Base-by-base conservation (phyloP, 2,797 vertebrate genomes). In the Melanotaenia parkinsoni region DNA sequence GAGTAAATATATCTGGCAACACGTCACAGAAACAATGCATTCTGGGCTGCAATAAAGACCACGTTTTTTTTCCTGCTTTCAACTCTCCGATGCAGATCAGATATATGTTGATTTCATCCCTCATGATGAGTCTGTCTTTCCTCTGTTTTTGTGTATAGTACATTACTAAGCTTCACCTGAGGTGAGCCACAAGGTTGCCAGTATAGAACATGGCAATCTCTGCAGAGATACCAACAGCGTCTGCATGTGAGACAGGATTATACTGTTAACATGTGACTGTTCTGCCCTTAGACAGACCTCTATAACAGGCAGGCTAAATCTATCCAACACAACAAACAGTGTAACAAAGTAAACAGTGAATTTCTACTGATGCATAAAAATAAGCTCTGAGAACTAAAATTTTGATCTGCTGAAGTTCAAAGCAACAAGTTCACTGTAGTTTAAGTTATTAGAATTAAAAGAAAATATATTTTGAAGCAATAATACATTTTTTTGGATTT, bases 241-340 rank as follows among this genome's bases (percentile, higher is more conserved):
- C 88, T 83, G 80, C 91, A 90, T 88, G 88, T 91, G 91, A 92
- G 85, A 84, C 80, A 82, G 92, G 92, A 93, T 94, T 94, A 94
- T 60, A 70, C 63, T 26, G 79, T 82, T 59, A 85, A 88, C 92
- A 93, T 86, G 91, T 94, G 93, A 93, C 91, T 63, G 68, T 72
- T 86, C 78, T 88, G 88, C 70, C 90, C 90, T 90, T 76, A 88
- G 83, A 83, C 78, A 85, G 90, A 87, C 82, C 84, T 89, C 85
- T 86, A 86, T 85, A 72, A 85, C 81, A 90, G 83, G 86, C 73
- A 33, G 45, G 63, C 82, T 85, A 84, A 90, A 88, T 86, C 85
- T 57, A 74, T 76, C 56, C 65, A 76, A 79, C 71, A 71, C 81
- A 86, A 72, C 76, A 77, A 79, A 56, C 67, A 71, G 47, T 50